These are phyloP conservation scores for Drosophila setifemur DNA, from an alignment of 1,140 invertebrate species.

Conservation along the genomic window DNA sequence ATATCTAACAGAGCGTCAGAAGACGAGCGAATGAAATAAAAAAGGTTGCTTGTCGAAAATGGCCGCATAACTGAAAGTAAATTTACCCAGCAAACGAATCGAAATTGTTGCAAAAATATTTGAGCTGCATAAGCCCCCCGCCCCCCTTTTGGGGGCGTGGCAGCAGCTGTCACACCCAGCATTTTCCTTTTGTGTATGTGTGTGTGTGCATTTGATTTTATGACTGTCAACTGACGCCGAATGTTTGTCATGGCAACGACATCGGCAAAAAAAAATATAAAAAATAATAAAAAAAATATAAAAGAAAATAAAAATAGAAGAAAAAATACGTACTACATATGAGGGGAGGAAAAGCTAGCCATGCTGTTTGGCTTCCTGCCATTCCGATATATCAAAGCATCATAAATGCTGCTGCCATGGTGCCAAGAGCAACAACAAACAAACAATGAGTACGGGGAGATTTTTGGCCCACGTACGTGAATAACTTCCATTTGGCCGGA, in stretches of 20 bases:
- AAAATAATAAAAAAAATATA: too few relatives aligned
- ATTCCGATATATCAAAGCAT: conserved; percentile 76
- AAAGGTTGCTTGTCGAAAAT: conserved; percentile 58
- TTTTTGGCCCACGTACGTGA: conserved; percentile 57
- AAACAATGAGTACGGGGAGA: not conserved
- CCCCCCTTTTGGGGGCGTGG: not conserved
- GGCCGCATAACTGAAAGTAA: conserved; percentile 73
- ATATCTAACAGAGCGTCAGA: not conserved
- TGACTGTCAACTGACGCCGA: conserved; percentile 73
- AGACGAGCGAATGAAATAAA: conserved; percentile 24
- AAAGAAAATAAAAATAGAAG: too few relatives aligned
- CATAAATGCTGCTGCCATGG: conserved; percentile 70
- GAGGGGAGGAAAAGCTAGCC: conserved; percentile 1
- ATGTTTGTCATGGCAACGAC: conserved; percentile 72
- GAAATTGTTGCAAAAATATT: conserved; percentile 77
- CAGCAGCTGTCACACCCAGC: conserved; percentile 18
- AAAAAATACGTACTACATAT: too few relatives aligned
- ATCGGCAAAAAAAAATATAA: not conserved
- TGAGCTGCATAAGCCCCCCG: conserved; percentile 61
- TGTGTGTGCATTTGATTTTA: conserved; percentile 67
- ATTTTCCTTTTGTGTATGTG: not conserved
- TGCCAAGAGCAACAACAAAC: conserved; percentile 26
- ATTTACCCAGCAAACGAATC: conserved; percentile 70
- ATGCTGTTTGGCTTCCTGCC: conserved; percentile 38
- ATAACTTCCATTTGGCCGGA: conserved; percentile 25